These are phyloP conservation scores for Ploceus nigricollis DNA, from an alignment of 2,113 vertebrate species.

Conservation along the genomic window DNA sequence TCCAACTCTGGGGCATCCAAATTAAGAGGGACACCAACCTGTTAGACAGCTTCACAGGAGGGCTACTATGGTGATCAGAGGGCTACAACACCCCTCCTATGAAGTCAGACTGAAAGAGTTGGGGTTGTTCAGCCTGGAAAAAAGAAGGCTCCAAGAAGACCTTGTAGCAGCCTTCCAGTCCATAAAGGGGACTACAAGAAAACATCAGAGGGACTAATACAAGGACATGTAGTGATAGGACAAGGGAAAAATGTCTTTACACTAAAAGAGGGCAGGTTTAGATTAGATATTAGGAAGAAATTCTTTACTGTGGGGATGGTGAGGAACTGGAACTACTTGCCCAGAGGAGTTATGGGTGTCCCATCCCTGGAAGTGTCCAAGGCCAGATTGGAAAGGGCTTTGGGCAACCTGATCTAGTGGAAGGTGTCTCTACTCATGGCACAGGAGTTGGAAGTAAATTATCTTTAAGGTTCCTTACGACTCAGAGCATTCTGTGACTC, in stretches of 20 bases:
- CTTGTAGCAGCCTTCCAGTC: background rate
- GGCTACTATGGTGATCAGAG: background rate
- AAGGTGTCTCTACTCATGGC: background rate
- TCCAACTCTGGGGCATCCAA: background rate
- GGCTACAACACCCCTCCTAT: background rate
- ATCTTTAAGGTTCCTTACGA: background rate
- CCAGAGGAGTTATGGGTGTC: background rate
- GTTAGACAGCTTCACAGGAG: background rate
- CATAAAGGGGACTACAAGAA: background rate
- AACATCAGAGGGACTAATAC: background rate
- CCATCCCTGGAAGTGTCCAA: background rate
- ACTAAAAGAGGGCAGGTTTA: background rate
- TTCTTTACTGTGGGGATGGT: background rate
- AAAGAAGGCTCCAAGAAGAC: background rate
- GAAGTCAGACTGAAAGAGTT: background rate
- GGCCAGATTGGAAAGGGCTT: background rate
- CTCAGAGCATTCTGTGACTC: background rate
- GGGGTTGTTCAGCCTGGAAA: background rate
- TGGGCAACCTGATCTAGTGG: background rate
- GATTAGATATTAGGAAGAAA: background rate
- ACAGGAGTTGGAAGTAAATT: background rate
- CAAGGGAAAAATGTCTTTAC: background rate
- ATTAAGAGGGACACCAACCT: background rate
- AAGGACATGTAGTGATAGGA: background rate
- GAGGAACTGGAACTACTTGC: background rate